Percentiles rank a stretch among this genome's conserved stretches.
Evolutionary conservation across 2,888 invertebrate genomes (phyloP).

Genomic region (Drosophila incognita): DNA sequence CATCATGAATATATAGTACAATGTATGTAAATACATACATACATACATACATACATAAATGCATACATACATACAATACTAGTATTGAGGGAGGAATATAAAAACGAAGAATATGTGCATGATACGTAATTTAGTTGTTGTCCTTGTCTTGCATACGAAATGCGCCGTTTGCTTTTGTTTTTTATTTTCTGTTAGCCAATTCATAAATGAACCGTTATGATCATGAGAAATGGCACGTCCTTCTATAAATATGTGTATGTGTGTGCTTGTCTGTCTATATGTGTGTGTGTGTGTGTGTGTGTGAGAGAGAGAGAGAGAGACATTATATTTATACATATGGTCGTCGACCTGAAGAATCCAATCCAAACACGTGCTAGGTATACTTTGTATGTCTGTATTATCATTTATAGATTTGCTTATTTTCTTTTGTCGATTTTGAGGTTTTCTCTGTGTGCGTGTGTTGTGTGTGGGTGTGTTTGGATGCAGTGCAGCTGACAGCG

Average conservation of each 20-base stretch:
- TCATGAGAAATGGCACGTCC: conserved; percentile 10
- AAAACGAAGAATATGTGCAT: conserved; percentile 31
- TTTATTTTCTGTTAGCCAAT: conserved; percentile 23
- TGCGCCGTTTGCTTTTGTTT: conserved; percentile 8
- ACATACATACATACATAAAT: not conserved
- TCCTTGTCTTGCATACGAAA: conserved; percentile 33
- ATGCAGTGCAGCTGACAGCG: conserved; percentile 14
- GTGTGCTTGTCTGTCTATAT: conserved; percentile 4
- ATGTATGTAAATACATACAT: conserved; percentile 3
- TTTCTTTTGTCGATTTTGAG: conserved; percentile 8
- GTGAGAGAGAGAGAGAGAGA: not conserved
- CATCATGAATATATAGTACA: not conserved
- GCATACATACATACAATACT: not conserved
- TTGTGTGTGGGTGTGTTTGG: not conserved
- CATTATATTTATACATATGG: conserved; percentile 25
- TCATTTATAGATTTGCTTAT: not conserved
- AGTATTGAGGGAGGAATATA: conserved; percentile 13
- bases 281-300: not conserved
- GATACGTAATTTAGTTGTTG: conserved; percentile 22
- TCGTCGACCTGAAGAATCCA: conserved; percentile 22
- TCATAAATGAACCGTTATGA: conserved; percentile 12
- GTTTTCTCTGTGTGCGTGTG: not conserved
- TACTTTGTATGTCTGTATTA: conserved; percentile 9
- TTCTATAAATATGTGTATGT: conserved; percentile 1
- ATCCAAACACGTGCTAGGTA: conserved; percentile 16